Percentiles rank a stretch among this genome's conserved stretches.
phyloP scores from a whole-genome alignment of 2,797 vertebrate genomes.

The Masticophis lateralis region DNA sequence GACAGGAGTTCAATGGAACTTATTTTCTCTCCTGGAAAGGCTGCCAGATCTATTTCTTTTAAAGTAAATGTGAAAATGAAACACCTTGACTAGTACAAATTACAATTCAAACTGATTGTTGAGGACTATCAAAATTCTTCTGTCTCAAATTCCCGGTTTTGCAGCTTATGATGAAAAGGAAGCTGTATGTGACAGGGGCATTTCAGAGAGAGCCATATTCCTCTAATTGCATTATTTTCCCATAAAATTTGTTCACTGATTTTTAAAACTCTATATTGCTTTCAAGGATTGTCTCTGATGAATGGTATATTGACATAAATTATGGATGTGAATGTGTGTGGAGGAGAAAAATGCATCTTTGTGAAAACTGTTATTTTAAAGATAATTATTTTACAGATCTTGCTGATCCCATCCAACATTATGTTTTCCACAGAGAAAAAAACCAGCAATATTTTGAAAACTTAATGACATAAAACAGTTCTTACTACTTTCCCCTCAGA shows the following conservation, averaged over 20 bases:
- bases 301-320: not conserved
- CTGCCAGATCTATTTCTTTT: conserved; percentile 17
- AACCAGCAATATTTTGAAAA: not conserved
- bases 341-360: not conserved
- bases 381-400: not conserved
- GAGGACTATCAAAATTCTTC: conserved; percentile 15
- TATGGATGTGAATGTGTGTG: not conserved
- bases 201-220: not conserved
- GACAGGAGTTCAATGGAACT: conserved; percentile 26
- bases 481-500: not conserved
- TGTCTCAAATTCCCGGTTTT: conserved; percentile 20
- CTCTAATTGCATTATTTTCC: conserved; percentile 5
- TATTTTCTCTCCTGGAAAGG: conserved; percentile 34
- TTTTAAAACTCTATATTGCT: not conserved
- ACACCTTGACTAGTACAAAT: conserved; percentile 30
- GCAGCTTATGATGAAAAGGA: conserved; percentile 1
- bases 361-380: not conserved
- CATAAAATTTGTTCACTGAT: not conserved
- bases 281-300: not conserved
- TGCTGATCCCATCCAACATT: not conserved
- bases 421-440: not conserved
- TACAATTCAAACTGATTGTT: conserved; percentile 24
- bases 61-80: conserved; percentile 37
- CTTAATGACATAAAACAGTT: not conserved
- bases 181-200: not conserved